Evolutionary conservation across 2,888 invertebrate species (phyloP), one percentile per base, ranked within the genome.

Genomic region (Drosophila ochracea): DNA sequence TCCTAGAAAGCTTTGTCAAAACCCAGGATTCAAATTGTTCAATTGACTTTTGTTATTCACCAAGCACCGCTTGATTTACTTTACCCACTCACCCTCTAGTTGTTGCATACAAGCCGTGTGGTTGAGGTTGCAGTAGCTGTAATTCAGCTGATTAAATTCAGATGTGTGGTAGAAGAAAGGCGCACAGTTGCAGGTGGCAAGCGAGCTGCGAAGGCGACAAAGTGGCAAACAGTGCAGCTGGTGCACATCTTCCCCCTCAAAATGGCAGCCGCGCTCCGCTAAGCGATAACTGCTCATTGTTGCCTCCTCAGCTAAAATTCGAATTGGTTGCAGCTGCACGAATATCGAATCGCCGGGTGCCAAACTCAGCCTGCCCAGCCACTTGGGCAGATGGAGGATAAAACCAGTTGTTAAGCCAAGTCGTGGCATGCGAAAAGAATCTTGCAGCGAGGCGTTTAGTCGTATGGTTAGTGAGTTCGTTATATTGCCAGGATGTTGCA

Each of bases 111-210:
- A 92, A 13, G 78, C 81, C 11, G 83, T 68, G 66, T 90, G 76
- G 1, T 68, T 64, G 53, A 92, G 68, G 3, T 86, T 89, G 59
- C 92, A 92, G 31, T 84, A 83, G 13, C 74, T 68, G 5, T 70
- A 50, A 7, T 72, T 65, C 10, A 47, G 33, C 21, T 69, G 60
- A 6, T 41, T 37, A 30, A 47, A 33, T 31, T 28, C 37, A n/a
- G 39, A 11, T 50, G 68, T 28, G 30, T 72, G 70, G 33, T 62
- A 67, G 55, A 39, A 59, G 54, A 77, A 92, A 0, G 92, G 91
- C 19, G 84, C 61, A 74, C 92, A 92, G 63, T 83, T 76, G 67
- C 92, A 92, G 13, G 86, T 69, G 0, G 70, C 73, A 31, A 82
- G 31, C 1, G 83, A 64, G 25, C 78, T 81, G 21, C 59, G 78